phyloP scores from a whole-genome alignment of 2,113 vertebrate genomes.

The Aphelocoma coerulescens region DNA sequence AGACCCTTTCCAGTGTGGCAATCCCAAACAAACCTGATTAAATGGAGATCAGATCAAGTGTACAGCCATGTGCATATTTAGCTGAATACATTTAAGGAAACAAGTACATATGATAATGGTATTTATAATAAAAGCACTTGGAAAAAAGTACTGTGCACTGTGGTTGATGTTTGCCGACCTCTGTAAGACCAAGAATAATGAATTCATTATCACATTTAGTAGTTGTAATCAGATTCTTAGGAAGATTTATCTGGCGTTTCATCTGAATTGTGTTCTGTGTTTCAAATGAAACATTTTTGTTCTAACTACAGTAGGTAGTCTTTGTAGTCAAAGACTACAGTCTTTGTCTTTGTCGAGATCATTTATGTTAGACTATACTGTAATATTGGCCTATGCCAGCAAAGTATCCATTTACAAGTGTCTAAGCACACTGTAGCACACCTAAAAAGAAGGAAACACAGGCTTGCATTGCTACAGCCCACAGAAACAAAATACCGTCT shows the following conservation, averaged over 20 bases:
- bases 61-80: background rate
- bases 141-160: background rate
- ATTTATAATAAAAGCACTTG: background rate
- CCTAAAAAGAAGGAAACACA: background rate
- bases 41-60: background rate
- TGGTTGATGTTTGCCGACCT: background rate
- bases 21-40: fast-evolving
- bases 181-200: background rate
- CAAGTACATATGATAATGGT: background rate
- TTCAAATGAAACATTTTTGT: background rate
- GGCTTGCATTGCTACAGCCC: background rate
- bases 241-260: background rate
- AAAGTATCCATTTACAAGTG: background rate
- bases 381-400: background rate
- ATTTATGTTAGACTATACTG: background rate
- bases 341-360: background rate
- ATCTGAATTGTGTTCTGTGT: background rate
- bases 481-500: background rate
- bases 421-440: background rate
- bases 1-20: background rate
- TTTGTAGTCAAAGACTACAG: too few relatives aligned
- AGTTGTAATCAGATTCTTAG: background rate
- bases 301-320: background rate
- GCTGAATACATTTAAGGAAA: background rate
- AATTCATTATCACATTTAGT: background rate